A percentile compares a stretch with the other conserved stretches of the same genome.
Conservation (phyloP, 2,797 vertebrate genomes). For the Sebastes alutus region DNA sequence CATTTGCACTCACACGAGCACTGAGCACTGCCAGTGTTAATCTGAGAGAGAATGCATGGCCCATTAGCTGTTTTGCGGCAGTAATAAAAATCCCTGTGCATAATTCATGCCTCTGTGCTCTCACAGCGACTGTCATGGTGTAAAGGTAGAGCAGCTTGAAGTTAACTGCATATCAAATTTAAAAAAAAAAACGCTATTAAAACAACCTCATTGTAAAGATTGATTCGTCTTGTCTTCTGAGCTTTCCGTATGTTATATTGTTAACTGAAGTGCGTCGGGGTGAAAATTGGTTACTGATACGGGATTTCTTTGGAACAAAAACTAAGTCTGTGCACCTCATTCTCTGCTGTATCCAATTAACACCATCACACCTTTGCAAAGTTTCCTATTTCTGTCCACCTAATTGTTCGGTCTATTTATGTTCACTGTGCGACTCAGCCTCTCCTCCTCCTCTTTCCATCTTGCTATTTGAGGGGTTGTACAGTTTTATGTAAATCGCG, state of each 20-base stretch:
- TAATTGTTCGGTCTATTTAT: slow-evolving; percentile 58
- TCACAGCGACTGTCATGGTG: slow-evolving; percentile 50
- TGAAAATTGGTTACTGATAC: slow-evolving; percentile 56
- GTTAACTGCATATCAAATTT: slow-evolving; percentile 59
- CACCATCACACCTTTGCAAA: slow-evolving; percentile 47
- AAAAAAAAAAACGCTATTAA: slow-evolving; percentile 7
- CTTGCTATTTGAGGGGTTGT: slow-evolving; percentile 45
- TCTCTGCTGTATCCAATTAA: slow-evolving; percentile 56
- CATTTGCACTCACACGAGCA: not conserved
- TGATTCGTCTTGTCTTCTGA: slow-evolving; percentile 34
- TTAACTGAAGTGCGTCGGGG: slow-evolving; percentile 38
- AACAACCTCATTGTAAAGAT: slow-evolving; percentile 32
- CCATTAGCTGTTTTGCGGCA: slow-evolving; percentile 71
- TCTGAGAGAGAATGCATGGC: slow-evolving; percentile 48
- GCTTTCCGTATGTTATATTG: slow-evolving; percentile 10
- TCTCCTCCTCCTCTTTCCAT: not conserved
- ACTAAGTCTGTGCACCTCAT: not conserved
- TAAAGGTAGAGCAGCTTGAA: slow-evolving; percentile 58
- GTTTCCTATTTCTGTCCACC: slow-evolving; percentile 45
- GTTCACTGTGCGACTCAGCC: slow-evolving; percentile 10
- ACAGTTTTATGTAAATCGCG: slow-evolving; percentile 69
- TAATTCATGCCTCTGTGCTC: slow-evolving; percentile 66
- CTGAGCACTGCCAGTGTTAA: slow-evolving; percentile 38
- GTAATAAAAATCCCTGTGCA: slow-evolving; percentile 64
- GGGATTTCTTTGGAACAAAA: not conserved